These are phyloP conservation scores for Nylanderia fulva DNA, from an alignment of 1,140 invertebrate species.

Conservation along the genomic window DNA sequence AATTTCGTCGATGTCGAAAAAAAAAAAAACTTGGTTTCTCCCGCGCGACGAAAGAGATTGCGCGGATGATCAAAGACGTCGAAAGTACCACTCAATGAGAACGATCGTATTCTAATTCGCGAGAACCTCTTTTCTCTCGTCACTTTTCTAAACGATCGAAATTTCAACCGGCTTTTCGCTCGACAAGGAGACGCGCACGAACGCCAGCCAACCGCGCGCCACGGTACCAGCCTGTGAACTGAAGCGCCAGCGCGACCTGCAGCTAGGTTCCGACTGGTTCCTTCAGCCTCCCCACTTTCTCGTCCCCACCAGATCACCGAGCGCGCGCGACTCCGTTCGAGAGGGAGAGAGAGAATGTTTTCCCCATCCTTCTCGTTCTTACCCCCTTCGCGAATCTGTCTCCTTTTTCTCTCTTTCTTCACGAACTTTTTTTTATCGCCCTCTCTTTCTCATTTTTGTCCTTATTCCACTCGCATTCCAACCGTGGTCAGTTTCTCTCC, in stretches of 20 bases:
- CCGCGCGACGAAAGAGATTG: not conserved
- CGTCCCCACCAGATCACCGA: slow-evolving; percentile 17
- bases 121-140: not conserved
- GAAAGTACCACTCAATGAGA: not conserved
- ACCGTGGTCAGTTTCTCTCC: slow-evolving; percentile 34
- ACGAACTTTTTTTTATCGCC: not conserved
- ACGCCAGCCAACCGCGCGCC: slow-evolving; percentile 75
- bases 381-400: slow-evolving; percentile 31
- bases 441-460: slow-evolving; percentile 22
- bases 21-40: not conserved
- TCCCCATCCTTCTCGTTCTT: slow-evolving; percentile 36
- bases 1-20: not conserved
- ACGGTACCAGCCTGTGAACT: slow-evolving; percentile 82
- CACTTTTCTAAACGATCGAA: not conserved
- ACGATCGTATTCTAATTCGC: not conserved
- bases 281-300: slow-evolving; percentile 71
- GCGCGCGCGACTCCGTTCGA: slow-evolving; percentile 77
- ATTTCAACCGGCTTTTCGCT: not conserved
- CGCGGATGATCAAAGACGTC: no score
- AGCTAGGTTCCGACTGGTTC: slow-evolving; percentile 83
- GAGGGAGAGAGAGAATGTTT: slow-evolving; percentile 40
- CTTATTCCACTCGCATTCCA: slow-evolving; percentile 32
- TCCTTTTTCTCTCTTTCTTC: slow-evolving; percentile 49
- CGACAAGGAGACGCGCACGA: slow-evolving; percentile 14
- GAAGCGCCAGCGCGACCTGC: slow-evolving; percentile 82